Evolutionary conservation across 2,888 invertebrate species (phyloP).

Genomic region (Drosophila percnosoma): DNA sequence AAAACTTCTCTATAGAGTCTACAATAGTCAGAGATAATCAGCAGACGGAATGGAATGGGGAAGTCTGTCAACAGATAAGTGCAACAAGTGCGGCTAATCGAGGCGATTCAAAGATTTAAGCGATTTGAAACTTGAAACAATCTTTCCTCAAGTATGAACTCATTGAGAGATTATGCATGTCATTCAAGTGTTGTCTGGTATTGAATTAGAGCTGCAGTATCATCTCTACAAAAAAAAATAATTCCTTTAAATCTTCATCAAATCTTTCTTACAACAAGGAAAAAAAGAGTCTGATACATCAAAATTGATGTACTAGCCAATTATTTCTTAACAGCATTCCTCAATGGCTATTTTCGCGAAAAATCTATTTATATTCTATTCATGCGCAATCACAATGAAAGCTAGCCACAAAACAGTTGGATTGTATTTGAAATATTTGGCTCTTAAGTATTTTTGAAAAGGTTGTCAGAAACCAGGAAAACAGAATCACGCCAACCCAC

Average conservation of each 20-base stretch:
- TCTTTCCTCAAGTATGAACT: background rate
- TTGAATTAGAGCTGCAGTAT: background rate
- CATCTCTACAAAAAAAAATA: background rate
- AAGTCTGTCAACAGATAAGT: background rate
- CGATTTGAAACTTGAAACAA: background rate
- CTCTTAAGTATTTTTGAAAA: constrained; percentile 18
- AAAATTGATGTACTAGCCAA: constrained; percentile 11
- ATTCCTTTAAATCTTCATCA: background rate
- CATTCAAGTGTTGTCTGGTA: background rate
- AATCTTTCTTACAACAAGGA: background rate
- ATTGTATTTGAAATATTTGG: constrained; percentile 18
- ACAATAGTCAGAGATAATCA: constrained; percentile 4
- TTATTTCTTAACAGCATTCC: constrained; percentile 23
- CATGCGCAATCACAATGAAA: constrained; percentile 18
- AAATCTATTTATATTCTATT: constrained; percentile 30
- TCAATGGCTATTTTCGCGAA: constrained; percentile 25
- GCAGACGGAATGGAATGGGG: background rate
- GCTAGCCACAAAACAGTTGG: constrained; percentile 18
- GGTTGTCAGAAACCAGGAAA: constrained; percentile 34
- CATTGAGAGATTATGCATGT: background rate
- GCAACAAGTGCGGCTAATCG: background rate
- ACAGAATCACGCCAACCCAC: constrained; percentile 9
- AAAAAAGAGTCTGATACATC: background rate
- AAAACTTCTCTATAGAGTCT: constrained; percentile 3
- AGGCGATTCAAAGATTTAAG: background rate